phyloP scores from a whole-genome alignment of 2,797 vertebrate species.

The Chloroceryle inda region DNA sequence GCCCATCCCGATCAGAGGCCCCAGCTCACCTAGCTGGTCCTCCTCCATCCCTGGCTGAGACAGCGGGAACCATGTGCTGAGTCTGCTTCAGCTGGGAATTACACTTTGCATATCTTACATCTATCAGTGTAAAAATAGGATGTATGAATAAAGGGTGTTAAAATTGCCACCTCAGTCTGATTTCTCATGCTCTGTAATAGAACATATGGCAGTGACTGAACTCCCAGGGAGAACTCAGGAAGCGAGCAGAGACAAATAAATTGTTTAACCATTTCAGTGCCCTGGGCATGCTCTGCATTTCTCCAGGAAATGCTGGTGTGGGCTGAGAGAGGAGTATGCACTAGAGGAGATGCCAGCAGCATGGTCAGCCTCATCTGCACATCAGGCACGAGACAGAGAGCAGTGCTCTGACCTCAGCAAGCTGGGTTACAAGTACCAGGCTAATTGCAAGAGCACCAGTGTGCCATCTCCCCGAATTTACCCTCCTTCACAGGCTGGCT shows the following conservation, averaged over 20 bases:
- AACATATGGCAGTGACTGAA: constrained; percentile 65
- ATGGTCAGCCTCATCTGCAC: neutral
- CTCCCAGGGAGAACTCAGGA: constrained; percentile 6
- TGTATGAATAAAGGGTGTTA: constrained; percentile 65
- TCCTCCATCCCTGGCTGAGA: constrained; percentile 24
- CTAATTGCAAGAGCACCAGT: neutral
- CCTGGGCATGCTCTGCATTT: neutral
- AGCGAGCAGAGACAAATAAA: constrained; percentile 16
- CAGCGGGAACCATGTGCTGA: constrained; percentile 40
- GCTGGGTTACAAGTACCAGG: neutral
- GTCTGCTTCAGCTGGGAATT: constrained; percentile 66
- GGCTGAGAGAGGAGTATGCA: neutral
- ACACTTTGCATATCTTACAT: constrained; percentile 59
- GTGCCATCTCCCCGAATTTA: neutral
- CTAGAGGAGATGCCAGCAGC: fast-evolving
- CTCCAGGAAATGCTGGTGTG: neutral
- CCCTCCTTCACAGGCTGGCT: neutral
- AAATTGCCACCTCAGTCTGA: constrained; percentile 64
- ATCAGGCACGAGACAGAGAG: neutral
- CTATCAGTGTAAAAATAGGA: constrained; percentile 74
- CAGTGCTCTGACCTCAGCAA: neutral
- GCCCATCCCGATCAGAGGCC: fast-evolving
- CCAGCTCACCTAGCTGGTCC: neutral
- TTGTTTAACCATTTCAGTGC: constrained; percentile 44
- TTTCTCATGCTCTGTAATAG: constrained; percentile 69